phyloP scores from a whole-genome alignment of 2,888 invertebrate species.

The Himalopsyche japonica region DNA sequence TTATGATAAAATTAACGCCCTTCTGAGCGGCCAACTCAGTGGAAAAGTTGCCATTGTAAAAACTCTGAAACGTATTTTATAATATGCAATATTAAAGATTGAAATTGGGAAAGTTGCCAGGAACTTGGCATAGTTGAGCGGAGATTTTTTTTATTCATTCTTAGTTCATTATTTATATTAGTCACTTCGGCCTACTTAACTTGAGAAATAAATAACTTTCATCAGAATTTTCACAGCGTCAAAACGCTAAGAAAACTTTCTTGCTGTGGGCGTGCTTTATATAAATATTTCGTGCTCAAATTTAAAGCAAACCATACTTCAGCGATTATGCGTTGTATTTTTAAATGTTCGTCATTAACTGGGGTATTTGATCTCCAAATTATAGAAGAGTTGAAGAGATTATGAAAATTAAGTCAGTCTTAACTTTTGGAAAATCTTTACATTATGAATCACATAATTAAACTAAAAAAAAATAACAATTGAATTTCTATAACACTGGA shows the following conservation, averaged over 20 bases:
- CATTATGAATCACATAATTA: no score
- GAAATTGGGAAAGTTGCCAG: not conserved
- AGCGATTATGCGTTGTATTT: not conserved
- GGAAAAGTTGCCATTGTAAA: not conserved
- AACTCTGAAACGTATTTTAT: not conserved
- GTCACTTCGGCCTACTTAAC: not conserved
- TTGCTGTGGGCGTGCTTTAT: not conserved
- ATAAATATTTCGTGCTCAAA: not conserved
- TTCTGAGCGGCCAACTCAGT: not conserved
- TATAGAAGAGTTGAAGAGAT: no score
- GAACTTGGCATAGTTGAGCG: not conserved
- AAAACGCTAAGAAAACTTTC: not conserved
- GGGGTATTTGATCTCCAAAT: no score
- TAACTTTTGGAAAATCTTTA: no score
- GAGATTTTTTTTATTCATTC: not conserved
- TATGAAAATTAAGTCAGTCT: no score
- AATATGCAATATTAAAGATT: not conserved
- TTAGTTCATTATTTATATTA: not conserved
- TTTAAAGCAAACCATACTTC: not conserved
- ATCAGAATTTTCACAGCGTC: not conserved
- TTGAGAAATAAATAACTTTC: not conserved
- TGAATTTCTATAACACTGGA: no score
- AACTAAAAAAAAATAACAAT: no score
- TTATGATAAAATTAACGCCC: not conserved
- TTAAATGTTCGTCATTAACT: not conserved